These are phyloP conservation scores for Drosophila rufa DNA, from an alignment of 1,140 invertebrate species.

Conservation along the genomic window DNA sequence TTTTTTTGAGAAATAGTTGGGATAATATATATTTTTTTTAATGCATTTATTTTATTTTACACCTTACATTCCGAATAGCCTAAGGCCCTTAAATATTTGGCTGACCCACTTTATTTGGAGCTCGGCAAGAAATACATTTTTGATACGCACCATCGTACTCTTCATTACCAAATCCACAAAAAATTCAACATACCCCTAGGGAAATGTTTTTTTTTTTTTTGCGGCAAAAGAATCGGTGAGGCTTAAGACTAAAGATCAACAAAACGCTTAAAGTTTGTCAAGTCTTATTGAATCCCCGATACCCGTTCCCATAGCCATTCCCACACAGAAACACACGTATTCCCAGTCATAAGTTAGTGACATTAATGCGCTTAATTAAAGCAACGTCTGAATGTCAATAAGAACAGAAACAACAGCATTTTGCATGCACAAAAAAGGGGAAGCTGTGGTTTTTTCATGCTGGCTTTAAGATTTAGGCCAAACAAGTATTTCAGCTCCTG, in stretches of 20 bases:
- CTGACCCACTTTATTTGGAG: constrained; percentile 4
- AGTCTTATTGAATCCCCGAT: constrained; percentile 47
- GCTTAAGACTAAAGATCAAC: constrained; percentile 74
- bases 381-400: constrained; percentile 65
- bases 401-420: constrained; percentile 54
- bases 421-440: constrained; percentile 61
- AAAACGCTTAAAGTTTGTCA: constrained; percentile 70
- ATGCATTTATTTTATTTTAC: not conserved
- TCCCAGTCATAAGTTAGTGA: constrained; percentile 67
- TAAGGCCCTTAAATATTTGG: not conserved
- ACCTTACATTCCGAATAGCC: not conserved
- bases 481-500: not conserved
- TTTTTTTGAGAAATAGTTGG: not conserved
- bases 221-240: constrained; percentile 41
- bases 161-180: not conserved
- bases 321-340: constrained; percentile 2
- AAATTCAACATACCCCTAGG: constrained; percentile 2
- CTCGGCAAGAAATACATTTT: not conserved
- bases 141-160: not conserved
- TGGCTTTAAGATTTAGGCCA: not conserved
- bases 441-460: constrained; percentile 33
- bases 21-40: not conserved
- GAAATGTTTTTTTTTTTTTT: not conserved
- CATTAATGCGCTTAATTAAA: constrained; percentile 82
- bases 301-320: constrained; percentile 21